phyloP scores from a whole-genome alignment of 2,113 vertebrate genomes.

The Alces alces region DNA sequence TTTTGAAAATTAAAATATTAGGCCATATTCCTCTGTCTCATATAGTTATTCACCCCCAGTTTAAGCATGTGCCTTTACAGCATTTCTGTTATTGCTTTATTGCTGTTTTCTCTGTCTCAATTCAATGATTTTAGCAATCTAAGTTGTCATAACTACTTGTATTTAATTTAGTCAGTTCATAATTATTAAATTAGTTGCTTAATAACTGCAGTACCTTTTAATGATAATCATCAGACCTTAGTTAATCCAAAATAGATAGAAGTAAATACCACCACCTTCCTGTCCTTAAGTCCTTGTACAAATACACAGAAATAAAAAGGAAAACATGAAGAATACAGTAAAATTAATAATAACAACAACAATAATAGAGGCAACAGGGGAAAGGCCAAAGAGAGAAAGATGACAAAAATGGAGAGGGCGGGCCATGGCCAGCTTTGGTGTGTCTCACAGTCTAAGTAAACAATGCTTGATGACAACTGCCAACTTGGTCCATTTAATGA shows the following conservation, averaged over 20 bases:
- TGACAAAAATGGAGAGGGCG: not conserved
- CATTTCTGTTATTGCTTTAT: not conserved
- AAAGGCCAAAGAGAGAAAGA: not conserved
- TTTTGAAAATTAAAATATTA: not conserved
- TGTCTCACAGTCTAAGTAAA: not conserved
- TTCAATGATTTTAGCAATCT: not conserved
- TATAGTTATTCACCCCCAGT: not conserved
- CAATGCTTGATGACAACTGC: not conserved
- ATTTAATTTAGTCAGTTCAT: not conserved
- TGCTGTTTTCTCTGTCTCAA: not conserved
- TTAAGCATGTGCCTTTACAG: not conserved
- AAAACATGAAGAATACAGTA: not conserved
- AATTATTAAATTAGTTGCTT: not conserved
- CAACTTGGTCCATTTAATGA: not conserved
- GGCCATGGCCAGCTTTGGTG: not conserved
- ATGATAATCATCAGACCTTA: not conserved
- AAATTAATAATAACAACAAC: not conserved
- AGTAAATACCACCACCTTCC: not conserved
- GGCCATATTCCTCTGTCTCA: not conserved
- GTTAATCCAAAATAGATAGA: not conserved
- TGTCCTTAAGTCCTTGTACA: not conserved
- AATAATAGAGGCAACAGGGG: not conserved
- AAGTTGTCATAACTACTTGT: not conserved
- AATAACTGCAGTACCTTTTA: not conserved
- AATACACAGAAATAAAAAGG: not conserved